phyloP scores from a whole-genome alignment of 2,797 vertebrate species.

The Molothrus ater region DNA sequence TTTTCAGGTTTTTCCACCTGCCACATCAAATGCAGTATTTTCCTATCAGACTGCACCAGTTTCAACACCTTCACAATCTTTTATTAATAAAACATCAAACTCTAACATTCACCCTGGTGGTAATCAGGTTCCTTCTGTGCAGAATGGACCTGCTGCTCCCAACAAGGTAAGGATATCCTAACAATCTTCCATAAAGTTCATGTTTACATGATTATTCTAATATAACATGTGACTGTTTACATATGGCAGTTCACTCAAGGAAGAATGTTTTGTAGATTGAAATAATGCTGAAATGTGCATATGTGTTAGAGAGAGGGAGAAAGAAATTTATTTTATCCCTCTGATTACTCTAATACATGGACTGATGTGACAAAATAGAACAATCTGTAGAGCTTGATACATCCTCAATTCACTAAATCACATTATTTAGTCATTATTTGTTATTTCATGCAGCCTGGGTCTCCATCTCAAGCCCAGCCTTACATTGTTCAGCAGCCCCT shows the following conservation, averaged over 20 bases:
- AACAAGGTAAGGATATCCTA: slow-evolving; percentile 78
- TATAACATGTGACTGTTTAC: not conserved
- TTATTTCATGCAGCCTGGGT: slow-evolving; percentile 73
- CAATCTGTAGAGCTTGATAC: not conserved
- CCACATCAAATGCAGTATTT: slow-evolving; percentile 75
- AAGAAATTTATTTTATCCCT: not conserved
- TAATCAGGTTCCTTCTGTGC: slow-evolving; percentile 67
- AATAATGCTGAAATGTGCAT: not conserved
- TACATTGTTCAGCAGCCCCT: slow-evolving; percentile 76
- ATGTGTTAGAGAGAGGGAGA: not conserved
- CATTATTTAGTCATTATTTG: not conserved
- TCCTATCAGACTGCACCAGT: slow-evolving; percentile 76
- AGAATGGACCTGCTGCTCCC: slow-evolving; percentile 74
- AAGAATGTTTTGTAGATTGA: not conserved
- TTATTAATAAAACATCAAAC: slow-evolving; percentile 78
- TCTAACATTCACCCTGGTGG: slow-evolving; percentile 74
- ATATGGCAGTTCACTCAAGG: not conserved
- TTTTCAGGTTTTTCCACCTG: slow-evolving; percentile 83
- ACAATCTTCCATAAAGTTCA: not conserved
- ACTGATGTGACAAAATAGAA: not conserved
- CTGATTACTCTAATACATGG: not conserved
- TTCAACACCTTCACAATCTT: slow-evolving; percentile 77
- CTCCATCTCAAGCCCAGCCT: slow-evolving; percentile 74
- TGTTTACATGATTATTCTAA: not conserved
- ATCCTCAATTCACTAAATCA: not conserved